These are phyloP conservation scores for Anabas testudineus DNA, from an alignment of 2,797 vertebrate species.

Conservation along the genomic window DNA sequence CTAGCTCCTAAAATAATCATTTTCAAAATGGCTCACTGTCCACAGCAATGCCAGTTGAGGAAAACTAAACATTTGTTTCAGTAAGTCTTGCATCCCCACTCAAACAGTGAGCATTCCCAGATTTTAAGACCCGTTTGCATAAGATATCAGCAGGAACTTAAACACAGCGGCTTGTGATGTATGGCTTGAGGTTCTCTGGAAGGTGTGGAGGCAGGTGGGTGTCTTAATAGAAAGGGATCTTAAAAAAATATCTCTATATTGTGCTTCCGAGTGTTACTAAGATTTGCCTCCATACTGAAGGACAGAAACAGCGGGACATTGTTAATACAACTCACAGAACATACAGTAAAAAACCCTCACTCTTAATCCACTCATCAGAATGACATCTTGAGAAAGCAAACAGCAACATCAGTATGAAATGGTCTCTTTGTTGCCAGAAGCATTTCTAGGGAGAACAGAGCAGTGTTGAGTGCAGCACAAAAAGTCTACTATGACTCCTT, in stretches of 20 bases:
- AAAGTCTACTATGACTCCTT: not conserved
- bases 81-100: constrained; percentile 23
- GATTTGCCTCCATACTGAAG: constrained; percentile 55
- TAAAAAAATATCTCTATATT: constrained; percentile 73
- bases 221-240: constrained; percentile 55
- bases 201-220: constrained; percentile 56
- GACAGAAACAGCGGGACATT: constrained; percentile 23
- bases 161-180: constrained; percentile 45
- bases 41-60: constrained; percentile 21
- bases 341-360: constrained; percentile 11
- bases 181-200: constrained; percentile 69
- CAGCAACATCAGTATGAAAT: constrained; percentile 18
- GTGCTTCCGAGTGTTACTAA: constrained; percentile 77
- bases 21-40: constrained; percentile 39
- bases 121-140: constrained; percentile 68
- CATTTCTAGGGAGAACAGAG: constrained; percentile 6
- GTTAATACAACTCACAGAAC: constrained; percentile 27
- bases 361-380: constrained; percentile 19
- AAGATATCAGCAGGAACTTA: constrained; percentile 56
- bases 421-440: constrained; percentile 5
- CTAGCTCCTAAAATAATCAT: constrained; percentile 26
- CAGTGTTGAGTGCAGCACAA: not conserved
- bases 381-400: constrained; percentile 50
- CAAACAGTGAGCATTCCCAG: constrained; percentile 21
- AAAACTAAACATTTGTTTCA: constrained; percentile 18